Conservation (phyloP, 2,797 vertebrate species). For the Buceros bicornis region DNA sequence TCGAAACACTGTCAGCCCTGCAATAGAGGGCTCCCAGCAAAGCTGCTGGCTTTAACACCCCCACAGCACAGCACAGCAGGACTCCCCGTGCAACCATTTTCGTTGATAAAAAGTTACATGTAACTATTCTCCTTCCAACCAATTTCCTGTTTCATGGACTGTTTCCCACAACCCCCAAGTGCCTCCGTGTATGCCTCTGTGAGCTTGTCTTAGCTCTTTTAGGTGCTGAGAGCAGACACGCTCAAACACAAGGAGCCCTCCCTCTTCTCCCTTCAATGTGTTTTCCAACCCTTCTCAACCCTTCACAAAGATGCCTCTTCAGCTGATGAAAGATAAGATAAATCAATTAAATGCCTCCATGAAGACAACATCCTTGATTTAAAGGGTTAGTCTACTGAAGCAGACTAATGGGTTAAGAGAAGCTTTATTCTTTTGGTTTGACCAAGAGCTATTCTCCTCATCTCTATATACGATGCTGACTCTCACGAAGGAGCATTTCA, state of each 20-base stretch:
- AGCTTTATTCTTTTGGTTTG: not conserved
- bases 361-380: not conserved
- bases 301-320: not conserved
- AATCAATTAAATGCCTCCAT: not conserved
- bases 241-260: not conserved
- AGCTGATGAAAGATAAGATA: conserved; percentile 1
- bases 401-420: not conserved
- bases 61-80: not conserved
- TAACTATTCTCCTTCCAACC: not conserved
- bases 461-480: not conserved
- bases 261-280: not conserved
- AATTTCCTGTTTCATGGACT: not conserved
- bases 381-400: not conserved
- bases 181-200: not conserved
- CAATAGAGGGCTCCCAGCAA: not conserved
- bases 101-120: not conserved
- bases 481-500: not conserved
- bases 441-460: not conserved
- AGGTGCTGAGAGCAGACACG: not conserved
- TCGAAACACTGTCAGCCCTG: not conserved
- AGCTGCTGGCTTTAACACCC: not conserved
- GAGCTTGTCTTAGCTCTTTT: not conserved
- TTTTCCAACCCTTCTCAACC: not conserved
- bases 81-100: not conserved
- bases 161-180: not conserved